phyloP scores from a whole-genome alignment of 2,888 invertebrate species.

The Pterobdella sp. region DNA sequence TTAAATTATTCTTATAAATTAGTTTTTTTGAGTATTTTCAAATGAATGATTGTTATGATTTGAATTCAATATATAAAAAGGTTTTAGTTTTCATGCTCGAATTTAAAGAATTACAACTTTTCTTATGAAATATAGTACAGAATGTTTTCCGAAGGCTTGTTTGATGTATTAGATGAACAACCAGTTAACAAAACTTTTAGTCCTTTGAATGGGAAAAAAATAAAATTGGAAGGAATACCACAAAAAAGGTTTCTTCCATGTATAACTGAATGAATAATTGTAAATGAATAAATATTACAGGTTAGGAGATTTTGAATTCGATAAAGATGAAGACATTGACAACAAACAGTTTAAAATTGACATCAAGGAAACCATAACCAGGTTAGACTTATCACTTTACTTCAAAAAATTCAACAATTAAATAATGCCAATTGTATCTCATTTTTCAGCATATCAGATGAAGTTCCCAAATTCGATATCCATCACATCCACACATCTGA shows the following conservation, averaged over 20 bases:
- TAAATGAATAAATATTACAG: too few species aligned
- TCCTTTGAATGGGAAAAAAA: background rate
- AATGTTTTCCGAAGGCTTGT: background rate
- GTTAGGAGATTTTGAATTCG: background rate
- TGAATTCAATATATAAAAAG: too few species aligned
- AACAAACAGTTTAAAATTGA: background rate
- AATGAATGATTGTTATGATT: too few species aligned
- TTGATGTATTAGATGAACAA: background rate
- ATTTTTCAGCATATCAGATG: background rate
- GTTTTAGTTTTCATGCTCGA: too few species aligned
- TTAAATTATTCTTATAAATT: too few species aligned
- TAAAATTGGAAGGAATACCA: background rate
- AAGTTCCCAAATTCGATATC: conserved; percentile 58
- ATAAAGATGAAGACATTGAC: background rate
- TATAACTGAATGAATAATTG: too few species aligned
- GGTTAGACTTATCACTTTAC: background rate
- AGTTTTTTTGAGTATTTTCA: too few species aligned
- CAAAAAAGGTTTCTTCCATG: conserved; percentile 11
- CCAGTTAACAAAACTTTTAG: background rate
- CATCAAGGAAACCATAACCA: background rate
- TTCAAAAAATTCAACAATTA: background rate
- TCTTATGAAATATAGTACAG: too few species aligned
- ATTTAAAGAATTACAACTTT: too few species aligned
- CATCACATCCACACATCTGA: conserved; percentile 82
- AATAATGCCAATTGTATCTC: background rate